These are phyloP conservation scores for Eristalis pertinax DNA, from an alignment of 2,888 invertebrate species.

Conservation along the genomic window DNA sequence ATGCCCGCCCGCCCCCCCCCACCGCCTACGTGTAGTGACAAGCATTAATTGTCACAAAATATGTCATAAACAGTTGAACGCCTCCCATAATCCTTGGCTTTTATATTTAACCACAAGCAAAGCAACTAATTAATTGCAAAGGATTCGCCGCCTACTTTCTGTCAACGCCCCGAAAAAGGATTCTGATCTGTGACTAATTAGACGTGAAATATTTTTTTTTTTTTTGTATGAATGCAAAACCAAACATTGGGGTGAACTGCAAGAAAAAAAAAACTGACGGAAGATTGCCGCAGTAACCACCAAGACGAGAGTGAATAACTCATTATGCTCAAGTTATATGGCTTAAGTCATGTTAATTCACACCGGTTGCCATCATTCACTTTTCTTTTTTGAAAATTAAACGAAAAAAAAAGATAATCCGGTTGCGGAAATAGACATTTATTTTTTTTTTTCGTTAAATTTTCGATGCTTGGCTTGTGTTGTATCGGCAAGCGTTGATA, in stretches of 20 bases:
- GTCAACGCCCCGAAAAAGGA: constrained; percentile 25
- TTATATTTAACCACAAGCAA: constrained; percentile 46
- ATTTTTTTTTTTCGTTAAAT: too few relatives aligned
- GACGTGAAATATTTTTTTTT: constrained; percentile 52
- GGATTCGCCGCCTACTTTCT: constrained; percentile 54
- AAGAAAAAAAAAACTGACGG: neutral
- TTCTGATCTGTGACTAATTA: constrained; percentile 52
- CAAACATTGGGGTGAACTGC: neutral
- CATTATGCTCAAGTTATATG: neutral
- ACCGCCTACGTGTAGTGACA: constrained; percentile 31
- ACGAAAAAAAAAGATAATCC: too few relatives aligned
- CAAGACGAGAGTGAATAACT: neutral
- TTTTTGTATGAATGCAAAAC: constrained; percentile 7
- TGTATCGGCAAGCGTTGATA: too few relatives aligned
- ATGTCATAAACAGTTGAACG: constrained; percentile 67
- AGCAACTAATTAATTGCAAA: constrained; percentile 56
- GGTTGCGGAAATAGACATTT: too few relatives aligned
- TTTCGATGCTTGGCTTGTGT: too few relatives aligned
- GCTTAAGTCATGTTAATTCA: neutral
- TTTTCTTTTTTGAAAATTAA: too few relatives aligned
- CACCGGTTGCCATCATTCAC: neutral
- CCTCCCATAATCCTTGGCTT: constrained; percentile 47
- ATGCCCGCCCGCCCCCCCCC: too few relatives aligned
- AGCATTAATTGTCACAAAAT: constrained; percentile 60
- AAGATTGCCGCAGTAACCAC: neutral